Evolutionary conservation across 1,140 invertebrate species (phyloP).

Genomic region (Hetaerina americana): DNA sequence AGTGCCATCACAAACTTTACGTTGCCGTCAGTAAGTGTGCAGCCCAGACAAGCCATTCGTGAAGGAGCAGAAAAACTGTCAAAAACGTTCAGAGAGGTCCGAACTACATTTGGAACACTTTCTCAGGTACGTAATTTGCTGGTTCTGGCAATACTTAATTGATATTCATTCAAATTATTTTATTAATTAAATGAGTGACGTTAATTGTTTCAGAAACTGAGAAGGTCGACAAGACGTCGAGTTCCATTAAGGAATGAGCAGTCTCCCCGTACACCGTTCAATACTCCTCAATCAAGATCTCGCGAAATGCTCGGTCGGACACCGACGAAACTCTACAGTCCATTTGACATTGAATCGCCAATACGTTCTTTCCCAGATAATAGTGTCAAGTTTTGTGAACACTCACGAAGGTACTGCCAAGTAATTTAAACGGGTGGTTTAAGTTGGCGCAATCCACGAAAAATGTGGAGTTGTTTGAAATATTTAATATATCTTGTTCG

Average conservation of each 20-base stretch:
- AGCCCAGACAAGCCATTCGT: slow-evolving; percentile 29
- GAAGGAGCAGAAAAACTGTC: slow-evolving; percentile 39
- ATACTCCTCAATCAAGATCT: slow-evolving; percentile 36
- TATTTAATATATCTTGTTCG: too few relatives aligned
- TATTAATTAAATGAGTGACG: too few relatives aligned
- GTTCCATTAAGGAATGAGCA: slow-evolving; percentile 36
- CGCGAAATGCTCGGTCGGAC: slow-evolving; percentile 41
- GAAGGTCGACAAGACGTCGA: slow-evolving; percentile 39
- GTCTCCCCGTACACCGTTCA: slow-evolving; percentile 33
- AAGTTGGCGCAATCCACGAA: too few relatives aligned
- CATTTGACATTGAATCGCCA: slow-evolving; percentile 46
- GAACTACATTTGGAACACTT: slow-evolving; percentile 39
- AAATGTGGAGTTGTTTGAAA: too few relatives aligned
- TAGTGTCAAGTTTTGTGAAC: too few relatives aligned
- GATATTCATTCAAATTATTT: too few relatives aligned
- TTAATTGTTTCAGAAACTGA: slow-evolving; percentile 33
- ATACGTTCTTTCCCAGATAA: too few relatives aligned
- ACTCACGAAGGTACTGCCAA: too few relatives aligned
- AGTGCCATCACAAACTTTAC: not conserved
- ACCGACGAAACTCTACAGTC: slow-evolving; percentile 48
- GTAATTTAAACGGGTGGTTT: too few relatives aligned
- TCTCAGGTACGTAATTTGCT: slow-evolving; percentile 34
- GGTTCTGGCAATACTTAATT: slow-evolving; percentile 5
- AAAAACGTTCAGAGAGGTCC: slow-evolving; percentile 41
- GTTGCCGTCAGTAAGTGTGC: not conserved